Conservation (phyloP, 2,797 vertebrate genomes). For the Selene dorsalis region DNA sequence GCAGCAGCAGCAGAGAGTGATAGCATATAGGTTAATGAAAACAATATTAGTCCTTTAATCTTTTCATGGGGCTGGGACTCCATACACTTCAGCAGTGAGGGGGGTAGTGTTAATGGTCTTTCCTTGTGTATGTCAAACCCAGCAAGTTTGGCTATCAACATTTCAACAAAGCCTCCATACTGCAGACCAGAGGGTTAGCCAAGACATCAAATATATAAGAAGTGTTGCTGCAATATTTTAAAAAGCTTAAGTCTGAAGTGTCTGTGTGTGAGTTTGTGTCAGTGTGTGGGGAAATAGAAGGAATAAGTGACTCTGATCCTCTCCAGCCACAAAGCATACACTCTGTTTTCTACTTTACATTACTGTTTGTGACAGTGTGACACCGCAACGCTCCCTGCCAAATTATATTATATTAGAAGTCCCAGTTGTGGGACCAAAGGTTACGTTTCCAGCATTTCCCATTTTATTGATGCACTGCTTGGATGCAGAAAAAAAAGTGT, state of each 20-base stretch:
- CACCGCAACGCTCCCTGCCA: constrained; percentile 5
- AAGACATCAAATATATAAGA: constrained; percentile 12
- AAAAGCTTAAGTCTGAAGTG: not conserved
- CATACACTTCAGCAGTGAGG: constrained; percentile 18
- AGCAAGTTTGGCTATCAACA: constrained; percentile 20
- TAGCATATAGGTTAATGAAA: not conserved
- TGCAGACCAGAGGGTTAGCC: not conserved
- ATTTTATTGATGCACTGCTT: constrained; percentile 40
- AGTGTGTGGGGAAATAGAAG: too few species aligned
- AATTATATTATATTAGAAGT: constrained; percentile 3
- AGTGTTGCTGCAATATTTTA: constrained; percentile 6
- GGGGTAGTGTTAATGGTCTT: constrained; percentile 9
- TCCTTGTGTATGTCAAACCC: constrained; percentile 24
- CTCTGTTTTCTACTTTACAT: not conserved
- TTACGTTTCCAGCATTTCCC: constrained; percentile 29
- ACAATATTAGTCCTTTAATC: constrained; percentile 1
- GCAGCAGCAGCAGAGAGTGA: not conserved
- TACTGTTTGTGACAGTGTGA: not conserved
- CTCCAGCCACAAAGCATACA: constrained; percentile 4
- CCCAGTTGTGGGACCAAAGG: constrained; percentile 35
- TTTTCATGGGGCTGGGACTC: not conserved
- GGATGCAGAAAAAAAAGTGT: constrained; percentile 32
- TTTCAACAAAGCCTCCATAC: constrained; percentile 9
- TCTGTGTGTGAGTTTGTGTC: not conserved
- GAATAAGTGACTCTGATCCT: not conserved